A percentile compares a stretch with the other conserved stretches of the same genome.
Conservation (phyloP, 2,888 invertebrate genomes). For the Diloba caeruleocephala region DNA sequence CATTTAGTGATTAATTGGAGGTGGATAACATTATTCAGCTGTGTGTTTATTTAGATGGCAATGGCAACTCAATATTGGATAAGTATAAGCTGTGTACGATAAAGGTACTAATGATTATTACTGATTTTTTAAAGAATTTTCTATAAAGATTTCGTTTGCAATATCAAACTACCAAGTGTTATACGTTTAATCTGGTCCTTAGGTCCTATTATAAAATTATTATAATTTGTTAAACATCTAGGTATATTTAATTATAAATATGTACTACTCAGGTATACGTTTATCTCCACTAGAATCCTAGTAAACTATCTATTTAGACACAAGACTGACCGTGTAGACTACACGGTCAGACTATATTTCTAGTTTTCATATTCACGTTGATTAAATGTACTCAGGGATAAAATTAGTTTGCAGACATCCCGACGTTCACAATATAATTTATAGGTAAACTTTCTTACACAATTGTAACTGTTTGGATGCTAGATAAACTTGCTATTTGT, state of each 20-base stretch:
- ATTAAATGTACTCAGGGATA: constrained; percentile 64
- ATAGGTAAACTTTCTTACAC: constrained; percentile 51
- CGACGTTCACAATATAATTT: constrained; percentile 49
- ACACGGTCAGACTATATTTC: constrained; percentile 2
- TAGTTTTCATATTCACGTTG: constrained; percentile 47
- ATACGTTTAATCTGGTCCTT: too few relatives aligned
- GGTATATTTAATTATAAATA: too few relatives aligned
- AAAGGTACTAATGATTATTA: too few relatives aligned
- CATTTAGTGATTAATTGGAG: constrained; percentile 55
- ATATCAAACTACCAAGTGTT: too few relatives aligned
- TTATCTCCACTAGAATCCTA: too few relatives aligned
- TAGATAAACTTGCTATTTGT: constrained; percentile 40
- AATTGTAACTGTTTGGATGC: constrained; percentile 48
- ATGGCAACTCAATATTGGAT: neutral
- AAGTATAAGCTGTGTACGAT: too few relatives aligned
- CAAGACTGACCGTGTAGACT: constrained; percentile 2
- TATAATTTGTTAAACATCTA: too few relatives aligned
- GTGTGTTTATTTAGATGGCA: neutral
- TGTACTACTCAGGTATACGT: too few relatives aligned
- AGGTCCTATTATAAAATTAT: too few relatives aligned
- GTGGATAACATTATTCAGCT: constrained; percentile 9
- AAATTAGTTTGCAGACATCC: constrained; percentile 55
- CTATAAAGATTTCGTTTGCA: too few relatives aligned
- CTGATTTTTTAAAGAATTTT: too few relatives aligned
- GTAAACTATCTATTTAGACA: constrained; percentile 17